A percentile compares a stretch with the other conserved stretches of the same genome.
These are phyloP conservation scores for Hippopotamus amphibius DNA, from an alignment of 2,113 vertebrate genomes.

Conservation along the genomic window DNA sequence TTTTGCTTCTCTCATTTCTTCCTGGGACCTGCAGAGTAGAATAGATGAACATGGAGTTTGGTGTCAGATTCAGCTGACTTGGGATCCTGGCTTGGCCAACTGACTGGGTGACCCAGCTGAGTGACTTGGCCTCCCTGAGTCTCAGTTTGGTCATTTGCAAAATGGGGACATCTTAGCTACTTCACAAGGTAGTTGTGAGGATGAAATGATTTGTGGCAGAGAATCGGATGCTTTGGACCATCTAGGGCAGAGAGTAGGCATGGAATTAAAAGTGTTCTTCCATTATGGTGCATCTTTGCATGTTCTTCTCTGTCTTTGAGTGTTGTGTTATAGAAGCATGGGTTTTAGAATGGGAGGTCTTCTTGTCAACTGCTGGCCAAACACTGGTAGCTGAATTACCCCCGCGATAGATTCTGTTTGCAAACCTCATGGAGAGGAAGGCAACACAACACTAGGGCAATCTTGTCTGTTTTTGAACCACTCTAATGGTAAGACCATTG, in stretches of 20 bases:
- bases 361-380: no score
- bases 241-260: rapidly evolving
- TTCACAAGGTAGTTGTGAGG: background rate
- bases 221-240: background rate
- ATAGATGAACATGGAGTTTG: background rate
- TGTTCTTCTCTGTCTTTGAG: background rate
- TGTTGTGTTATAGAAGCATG: background rate
- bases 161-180: background rate
- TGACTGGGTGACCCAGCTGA: background rate
- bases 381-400: background rate
- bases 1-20: background rate
- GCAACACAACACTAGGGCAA: no score
- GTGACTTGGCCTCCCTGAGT: background rate
- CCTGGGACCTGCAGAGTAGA: rapidly evolving
- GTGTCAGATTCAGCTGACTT: background rate
- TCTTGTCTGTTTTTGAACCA: background rate
- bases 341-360: background rate
- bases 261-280: background rate
- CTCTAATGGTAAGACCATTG: background rate
- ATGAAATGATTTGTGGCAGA: background rate
- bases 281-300: background rate
- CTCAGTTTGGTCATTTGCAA: background rate
- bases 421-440: background rate
- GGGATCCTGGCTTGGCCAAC: background rate
- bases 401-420: background rate